phyloP scores from a whole-genome alignment of 2,888 invertebrate genomes.

The Muschampia plurimacula region DNA sequence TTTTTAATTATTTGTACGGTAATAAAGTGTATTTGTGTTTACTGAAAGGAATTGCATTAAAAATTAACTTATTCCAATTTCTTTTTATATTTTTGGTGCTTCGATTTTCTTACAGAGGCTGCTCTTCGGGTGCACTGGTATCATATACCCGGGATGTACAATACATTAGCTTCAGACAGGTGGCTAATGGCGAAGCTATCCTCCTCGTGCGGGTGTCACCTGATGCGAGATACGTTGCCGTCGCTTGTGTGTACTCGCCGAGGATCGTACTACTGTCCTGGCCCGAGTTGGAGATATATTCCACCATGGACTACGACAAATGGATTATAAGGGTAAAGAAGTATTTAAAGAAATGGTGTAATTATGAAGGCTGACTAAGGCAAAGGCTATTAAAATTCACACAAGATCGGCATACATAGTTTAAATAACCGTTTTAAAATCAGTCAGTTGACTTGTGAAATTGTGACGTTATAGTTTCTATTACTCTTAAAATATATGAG shows the following conservation, averaged over 20 bases:
- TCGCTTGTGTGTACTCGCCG: constrained; percentile 52
- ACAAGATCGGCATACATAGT: too few species aligned
- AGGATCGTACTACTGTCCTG: constrained; percentile 61
- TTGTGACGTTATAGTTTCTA: too few species aligned
- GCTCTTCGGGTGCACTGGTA: constrained; percentile 61
- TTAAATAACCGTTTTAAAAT: too few species aligned
- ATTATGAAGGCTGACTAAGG: too few species aligned
- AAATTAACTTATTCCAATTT: too few species aligned
- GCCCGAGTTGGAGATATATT: constrained; percentile 60
- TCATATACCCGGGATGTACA: constrained; percentile 52
- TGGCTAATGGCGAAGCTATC: constrained; percentile 48
- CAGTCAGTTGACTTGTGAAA: too few species aligned
- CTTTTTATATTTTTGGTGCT: background rate
- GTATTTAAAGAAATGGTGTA: too few species aligned
- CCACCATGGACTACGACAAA: constrained; percentile 50
- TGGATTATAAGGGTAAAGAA: constrained; percentile 63
- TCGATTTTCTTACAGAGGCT: constrained; percentile 59
- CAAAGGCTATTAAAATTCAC: too few species aligned
- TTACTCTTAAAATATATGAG: too few species aligned
- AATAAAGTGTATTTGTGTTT: too few species aligned
- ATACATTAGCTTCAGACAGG: constrained; percentile 48
- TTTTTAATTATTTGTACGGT: too few species aligned
- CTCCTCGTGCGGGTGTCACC: constrained; percentile 66
- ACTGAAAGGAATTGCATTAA: too few species aligned
- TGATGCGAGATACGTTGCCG: constrained; percentile 68